phyloP scores from a whole-genome alignment of 2,113 vertebrate genomes.

The Xerus inauris region DNA sequence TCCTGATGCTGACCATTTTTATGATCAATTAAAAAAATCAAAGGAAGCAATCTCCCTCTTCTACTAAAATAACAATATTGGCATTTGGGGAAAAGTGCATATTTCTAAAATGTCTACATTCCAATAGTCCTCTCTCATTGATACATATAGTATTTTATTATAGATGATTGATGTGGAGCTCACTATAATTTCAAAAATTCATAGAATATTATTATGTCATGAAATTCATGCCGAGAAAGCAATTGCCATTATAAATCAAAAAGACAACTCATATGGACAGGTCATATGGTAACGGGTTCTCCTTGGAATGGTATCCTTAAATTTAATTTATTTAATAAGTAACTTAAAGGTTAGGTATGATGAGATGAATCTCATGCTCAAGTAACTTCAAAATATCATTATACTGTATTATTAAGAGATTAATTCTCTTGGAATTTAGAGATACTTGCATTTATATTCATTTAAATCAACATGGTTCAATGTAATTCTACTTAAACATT shows the following conservation, averaged over 20 bases:
- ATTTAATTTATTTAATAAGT: conserved; percentile 75
- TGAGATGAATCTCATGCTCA: conserved; percentile 49
- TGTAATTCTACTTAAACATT: neutral
- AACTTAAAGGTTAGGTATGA: conserved; percentile 69
- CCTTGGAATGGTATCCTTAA: conserved; percentile 73
- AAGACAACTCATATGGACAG: conserved; percentile 76
- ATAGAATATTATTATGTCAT: conserved; percentile 75
- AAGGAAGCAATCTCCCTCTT: neutral
- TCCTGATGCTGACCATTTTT: conserved; percentile 9
- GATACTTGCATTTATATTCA: conserved; percentile 4
- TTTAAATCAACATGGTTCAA: conserved; percentile 36
- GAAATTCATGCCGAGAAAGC: conserved; percentile 77
- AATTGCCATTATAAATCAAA: conserved; percentile 78
- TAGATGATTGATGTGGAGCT: conserved; percentile 72
- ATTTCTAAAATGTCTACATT: conserved; percentile 38
- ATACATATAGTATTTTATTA: conserved; percentile 60
- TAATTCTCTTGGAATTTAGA: conserved; percentile 53
- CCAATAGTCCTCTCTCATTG: conserved; percentile 40
- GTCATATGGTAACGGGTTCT: conserved; percentile 73
- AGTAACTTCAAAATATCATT: conserved; percentile 60
- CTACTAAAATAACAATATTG: conserved; percentile 46
- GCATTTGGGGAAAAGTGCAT: neutral
- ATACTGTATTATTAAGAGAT: conserved; percentile 4
- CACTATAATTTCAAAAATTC: conserved; percentile 77
- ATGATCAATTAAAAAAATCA: neutral